Evolutionary conservation across 2,797 vertebrate genomes (phyloP), one percentile per base, ranked within the genome.

Genomic region (Epinephelus awoara): DNA sequence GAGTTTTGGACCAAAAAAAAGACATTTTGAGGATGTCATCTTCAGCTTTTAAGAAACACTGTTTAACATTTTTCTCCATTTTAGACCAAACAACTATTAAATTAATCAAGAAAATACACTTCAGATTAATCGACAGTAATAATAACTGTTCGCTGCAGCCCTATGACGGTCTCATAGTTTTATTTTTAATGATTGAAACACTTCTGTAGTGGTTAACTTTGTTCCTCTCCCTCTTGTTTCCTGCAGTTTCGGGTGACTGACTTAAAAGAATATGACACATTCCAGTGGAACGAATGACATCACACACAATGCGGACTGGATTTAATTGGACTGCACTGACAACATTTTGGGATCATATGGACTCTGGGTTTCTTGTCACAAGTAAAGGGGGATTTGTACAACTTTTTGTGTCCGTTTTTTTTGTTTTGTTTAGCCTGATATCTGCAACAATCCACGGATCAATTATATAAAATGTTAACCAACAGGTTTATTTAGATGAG

Each of bases 321-420:
- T 81, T 44, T 71, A 84, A 92, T 85, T 91, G 82, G 85, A 92
- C 89, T 92, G 93, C 94, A 93, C 93, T 94, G 91, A 94, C 49
- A 71, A 75, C 67, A 86, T 86, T 87, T 71, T 82, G 83, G 72
- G 77, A 89, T 72, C 79, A 89, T 58, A 80, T 80, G 83, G 85
- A 90, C 90, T 88, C 70, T 89, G 78, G 52, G 71, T 93, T 88
- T 91, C 58, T 84, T 82, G 86, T 94, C 89, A 92, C 79, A 78
- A 95, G 91, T 95, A 95, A 96, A 94, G 86, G 64, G 64, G 34
- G 58, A 86, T 95, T 95, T 95, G 85, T 95, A 95, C 49, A 84
- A 94, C 19, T 29, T 65, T 46, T 64, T 19, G 38, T 80, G 65
- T 85, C 56, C n/a, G n/a, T n/a, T 75, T 79, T 85, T 29, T 76